Conservation (phyloP, 92 coral and sea anemone species). For the Porites divaricata region DNA sequence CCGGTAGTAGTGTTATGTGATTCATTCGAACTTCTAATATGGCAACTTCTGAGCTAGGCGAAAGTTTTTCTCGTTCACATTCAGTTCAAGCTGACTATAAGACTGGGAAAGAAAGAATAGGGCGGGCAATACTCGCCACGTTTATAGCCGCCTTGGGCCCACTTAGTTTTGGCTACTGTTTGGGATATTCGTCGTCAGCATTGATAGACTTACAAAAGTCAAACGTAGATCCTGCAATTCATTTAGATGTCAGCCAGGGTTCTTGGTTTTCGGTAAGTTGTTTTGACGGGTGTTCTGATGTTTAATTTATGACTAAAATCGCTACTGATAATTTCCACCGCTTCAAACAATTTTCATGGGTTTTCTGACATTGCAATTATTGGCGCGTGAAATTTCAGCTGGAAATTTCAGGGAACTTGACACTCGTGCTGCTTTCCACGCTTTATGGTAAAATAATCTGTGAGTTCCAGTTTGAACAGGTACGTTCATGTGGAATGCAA, state of each 20-base stretch:
- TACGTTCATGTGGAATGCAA: too few species aligned
- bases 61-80: neutral
- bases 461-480: too few species aligned
- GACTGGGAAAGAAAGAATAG: neutral
- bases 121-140: conserved; percentile 46
- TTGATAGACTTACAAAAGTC: conserved; percentile 50
- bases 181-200: conserved; percentile 80
- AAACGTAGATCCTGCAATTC: conserved; percentile 30
- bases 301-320: neutral
- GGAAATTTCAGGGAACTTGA: too few species aligned
- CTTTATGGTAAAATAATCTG: too few species aligned
- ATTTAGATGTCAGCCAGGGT: conserved; percentile 47
- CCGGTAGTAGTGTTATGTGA: too few species aligned
- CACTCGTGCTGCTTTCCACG: too few species aligned
- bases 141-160: conserved; percentile 71
- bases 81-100: neutral
- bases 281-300: too few species aligned
- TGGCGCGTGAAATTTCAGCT: too few species aligned
- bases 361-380: too few species aligned
- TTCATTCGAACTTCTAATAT: neutral
- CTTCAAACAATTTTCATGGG: neutral
- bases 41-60: neutral
- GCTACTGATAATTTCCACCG: neutral
- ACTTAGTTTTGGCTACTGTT: conserved; percentile 66
- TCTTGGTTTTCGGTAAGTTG: conserved; percentile 77